Percentiles rank a stretch among this genome's conserved stretches.
phyloP scores from a whole-genome alignment of 2,888 invertebrate species.

The Chydorus sphaericus region DNA sequence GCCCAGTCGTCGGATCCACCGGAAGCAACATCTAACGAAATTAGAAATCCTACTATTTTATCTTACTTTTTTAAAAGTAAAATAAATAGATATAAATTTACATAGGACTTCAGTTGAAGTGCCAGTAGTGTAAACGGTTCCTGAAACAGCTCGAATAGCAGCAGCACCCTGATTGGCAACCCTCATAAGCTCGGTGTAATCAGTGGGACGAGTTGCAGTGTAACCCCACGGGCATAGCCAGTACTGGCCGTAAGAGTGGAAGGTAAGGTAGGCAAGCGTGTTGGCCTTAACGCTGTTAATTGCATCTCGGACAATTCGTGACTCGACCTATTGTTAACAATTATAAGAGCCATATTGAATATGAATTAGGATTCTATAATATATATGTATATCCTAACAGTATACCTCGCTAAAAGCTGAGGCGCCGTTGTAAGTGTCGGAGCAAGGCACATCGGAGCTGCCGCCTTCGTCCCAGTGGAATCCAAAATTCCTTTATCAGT shows the following conservation, averaged over 20 bases:
- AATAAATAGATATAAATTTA: not conserved
- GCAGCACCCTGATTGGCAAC: slow-evolving; percentile 22
- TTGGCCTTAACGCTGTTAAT: slow-evolving; percentile 21
- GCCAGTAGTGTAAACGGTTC: slow-evolving; percentile 27
- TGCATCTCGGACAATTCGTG: slow-evolving; percentile 24
- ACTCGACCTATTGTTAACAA: too few relatives aligned
- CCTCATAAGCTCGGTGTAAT: slow-evolving; percentile 23
- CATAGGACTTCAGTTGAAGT: slow-evolving; percentile 19
- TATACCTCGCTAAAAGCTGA: slow-evolving; percentile 30
- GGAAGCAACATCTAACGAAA: slow-evolving; percentile 30
- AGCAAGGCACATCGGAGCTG: slow-evolving; percentile 37
- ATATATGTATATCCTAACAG: too few relatives aligned
- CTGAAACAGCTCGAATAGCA: slow-evolving; percentile 24
- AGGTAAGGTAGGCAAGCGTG: slow-evolving; percentile 27
- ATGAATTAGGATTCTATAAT: too few relatives aligned
- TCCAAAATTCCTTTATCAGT: slow-evolving; percentile 59
- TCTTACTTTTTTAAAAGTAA: not conserved
- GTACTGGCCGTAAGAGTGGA: slow-evolving; percentile 32
- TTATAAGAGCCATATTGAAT: too few relatives aligned
- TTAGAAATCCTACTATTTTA: not conserved
- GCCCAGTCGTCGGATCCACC: slow-evolving; percentile 69
- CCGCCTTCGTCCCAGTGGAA: slow-evolving; percentile 44
- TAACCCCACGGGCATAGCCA: slow-evolving; percentile 26
- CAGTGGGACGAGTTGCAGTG: slow-evolving; percentile 21
- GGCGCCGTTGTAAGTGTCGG: slow-evolving; percentile 44